Evolutionary conservation across 2,797 vertebrate genomes (phyloP), one percentile per base, ranked within the genome.

Genomic region (Borostomias antarcticus): DNA sequence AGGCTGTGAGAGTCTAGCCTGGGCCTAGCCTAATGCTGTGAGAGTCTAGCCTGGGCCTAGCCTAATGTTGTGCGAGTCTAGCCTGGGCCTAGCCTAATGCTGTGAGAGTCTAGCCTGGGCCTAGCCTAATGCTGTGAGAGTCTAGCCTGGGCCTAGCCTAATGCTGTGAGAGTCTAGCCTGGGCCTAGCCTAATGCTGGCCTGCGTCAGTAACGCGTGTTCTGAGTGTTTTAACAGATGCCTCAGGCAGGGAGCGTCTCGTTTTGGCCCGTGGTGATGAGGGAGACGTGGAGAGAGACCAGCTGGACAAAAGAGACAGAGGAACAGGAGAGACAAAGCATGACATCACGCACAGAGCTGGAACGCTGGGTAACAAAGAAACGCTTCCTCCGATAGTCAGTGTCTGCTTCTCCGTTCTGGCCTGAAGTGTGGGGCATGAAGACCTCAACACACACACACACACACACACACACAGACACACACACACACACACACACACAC

Each of bases 381-480:
- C 62, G 84, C 86, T 91, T 91, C 90, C 89, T 91, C 85, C 85
- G 64, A 88, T 90, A 90, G 89, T 91, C 83, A 76, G 80, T 70
- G 62, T 64, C 75, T 77, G 75, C 83, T 87, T 87, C 87, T 82
- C 79, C 82, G 83, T 82, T 87, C 72, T 65, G n/a, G n/a, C n/a
- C 51, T 11, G 72, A 77, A 86, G 90, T 84, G 87, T 87, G 80
- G 86, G 85, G 75, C 80, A 87, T 70, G 58, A 65, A 25, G 19
- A 50, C 5, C 1, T 50, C 5, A 37, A 5, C 54, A 58, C 54
- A 19, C 50, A 25, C 23, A 5, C 50, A 13, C 50, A 26, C 75
- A 40, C 74, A 74, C 78, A 71, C 66, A 62, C 70, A 77, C 50
- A 62, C 48, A 33, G 25, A 70, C 69, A 75, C 43, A 51, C 63